phyloP scores from a whole-genome alignment of 2,113 vertebrate genomes.

The Athene noctua region DNA sequence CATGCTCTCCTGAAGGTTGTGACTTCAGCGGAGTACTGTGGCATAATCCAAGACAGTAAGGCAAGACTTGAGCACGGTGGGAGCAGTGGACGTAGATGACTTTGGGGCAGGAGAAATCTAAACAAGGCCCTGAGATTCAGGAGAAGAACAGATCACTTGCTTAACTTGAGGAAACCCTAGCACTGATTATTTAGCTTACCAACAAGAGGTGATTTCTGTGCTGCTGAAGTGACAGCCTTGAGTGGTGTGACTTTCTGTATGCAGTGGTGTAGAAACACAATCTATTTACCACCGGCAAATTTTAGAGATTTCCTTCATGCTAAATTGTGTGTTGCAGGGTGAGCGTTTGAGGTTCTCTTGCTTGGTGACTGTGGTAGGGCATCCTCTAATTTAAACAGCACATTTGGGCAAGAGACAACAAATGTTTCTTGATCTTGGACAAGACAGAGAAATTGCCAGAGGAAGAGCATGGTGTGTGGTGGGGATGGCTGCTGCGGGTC shows the following conservation, averaged over 20 bases:
- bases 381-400: background rate
- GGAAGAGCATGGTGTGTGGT: background rate
- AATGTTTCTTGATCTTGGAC: background rate
- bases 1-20: background rate
- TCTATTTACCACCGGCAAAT: background rate
- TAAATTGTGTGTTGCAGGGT: background rate
- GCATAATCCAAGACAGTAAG: background rate
- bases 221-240: background rate
- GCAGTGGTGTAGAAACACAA: background rate
- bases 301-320: background rate
- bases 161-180: background rate
- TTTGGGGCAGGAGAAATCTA: background rate
- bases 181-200: background rate
- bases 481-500: background rate
- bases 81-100: accelerated
- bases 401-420: background rate
- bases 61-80: background rate
- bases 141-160: background rate
- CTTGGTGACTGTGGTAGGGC: background rate
- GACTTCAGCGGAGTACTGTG: background rate
- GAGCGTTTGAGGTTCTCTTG: background rate
- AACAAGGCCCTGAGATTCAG: background rate
- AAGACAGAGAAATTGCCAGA: background rate
- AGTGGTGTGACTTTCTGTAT: background rate
- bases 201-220: background rate